Percentiles rank a stretch among this genome's conserved stretches.
Evolutionary conservation across 23 tunicate genomes (phyloP).

Genomic region (Clavelina lepadiformis): DNA sequence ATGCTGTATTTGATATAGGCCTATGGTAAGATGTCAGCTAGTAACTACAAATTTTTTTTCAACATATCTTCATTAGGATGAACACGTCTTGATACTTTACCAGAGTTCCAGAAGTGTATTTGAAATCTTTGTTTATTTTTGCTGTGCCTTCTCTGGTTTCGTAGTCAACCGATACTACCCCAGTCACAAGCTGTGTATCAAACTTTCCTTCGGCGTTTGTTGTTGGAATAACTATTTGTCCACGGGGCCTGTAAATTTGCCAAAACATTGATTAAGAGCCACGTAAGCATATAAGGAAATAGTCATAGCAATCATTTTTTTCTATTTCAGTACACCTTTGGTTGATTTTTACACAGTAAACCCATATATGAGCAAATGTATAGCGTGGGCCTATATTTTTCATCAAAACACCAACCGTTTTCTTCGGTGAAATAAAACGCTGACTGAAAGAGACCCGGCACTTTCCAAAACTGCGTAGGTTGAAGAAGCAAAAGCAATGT

Average conservation of each 20-base stretch:
- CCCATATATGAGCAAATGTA: too few species aligned
- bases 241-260: conserved; percentile 40
- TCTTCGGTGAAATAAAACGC: conserved; percentile 54
- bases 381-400: too few species aligned
- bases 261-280: not conserved
- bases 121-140: conserved; percentile 67
- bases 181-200: conserved; percentile 42
- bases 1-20: not conserved
- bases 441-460: conserved; percentile 36
- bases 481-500: conserved; percentile 35
- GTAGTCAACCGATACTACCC: conserved; percentile 50
- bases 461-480: conserved; percentile 50
- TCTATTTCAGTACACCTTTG: too few species aligned
- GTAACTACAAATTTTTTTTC: not conserved
- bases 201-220: conserved; percentile 50
- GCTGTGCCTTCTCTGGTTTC: conserved; percentile 80
- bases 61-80: not conserved
- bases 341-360: too few species aligned
- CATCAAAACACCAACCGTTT: too few species aligned
- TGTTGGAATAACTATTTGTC: conserved; percentile 26
- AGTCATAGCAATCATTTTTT: too few species aligned
- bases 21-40: not conserved
- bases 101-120: conserved; percentile 57
- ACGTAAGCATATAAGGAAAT: not conserved
- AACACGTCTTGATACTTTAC: conserved; percentile 6